phyloP scores from a whole-genome alignment of 2,113 vertebrate species.

The Pterocles orientalis region DNA sequence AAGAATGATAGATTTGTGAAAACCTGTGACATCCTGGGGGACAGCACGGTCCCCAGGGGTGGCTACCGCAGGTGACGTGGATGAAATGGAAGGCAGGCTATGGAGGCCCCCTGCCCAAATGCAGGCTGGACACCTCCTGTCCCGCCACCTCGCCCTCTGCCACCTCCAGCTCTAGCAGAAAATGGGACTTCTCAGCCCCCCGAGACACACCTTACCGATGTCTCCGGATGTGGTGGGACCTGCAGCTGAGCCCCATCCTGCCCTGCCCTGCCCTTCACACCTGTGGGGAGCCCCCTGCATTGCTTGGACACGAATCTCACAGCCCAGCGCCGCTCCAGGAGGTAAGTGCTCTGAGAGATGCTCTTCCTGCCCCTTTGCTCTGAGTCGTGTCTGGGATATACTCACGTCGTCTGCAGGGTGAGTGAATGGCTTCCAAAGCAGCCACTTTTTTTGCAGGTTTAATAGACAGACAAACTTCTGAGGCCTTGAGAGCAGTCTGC shows the following conservation, averaged over 20 bases:
- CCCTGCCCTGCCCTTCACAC: neutral
- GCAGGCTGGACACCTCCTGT: neutral
- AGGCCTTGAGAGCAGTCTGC: neutral
- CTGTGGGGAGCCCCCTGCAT: neutral
- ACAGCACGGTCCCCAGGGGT: accelerated
- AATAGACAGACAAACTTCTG: neutral
- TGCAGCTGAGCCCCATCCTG: neutral
- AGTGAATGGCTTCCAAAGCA: neutral
- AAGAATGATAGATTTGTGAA: neutral
- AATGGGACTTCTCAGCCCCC: neutral
- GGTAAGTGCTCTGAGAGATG: neutral
- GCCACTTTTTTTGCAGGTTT: neutral
- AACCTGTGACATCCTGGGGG: neutral
- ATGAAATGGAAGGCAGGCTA: neutral
- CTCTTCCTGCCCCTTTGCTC: neutral
- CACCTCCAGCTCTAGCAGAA: neutral
- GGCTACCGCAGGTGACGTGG: neutral
- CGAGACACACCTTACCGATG: neutral
- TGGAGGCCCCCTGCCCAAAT: neutral
- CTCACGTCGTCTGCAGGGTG: neutral
- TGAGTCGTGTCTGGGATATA: neutral
- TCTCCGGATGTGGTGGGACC: neutral
- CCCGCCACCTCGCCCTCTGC: neutral
- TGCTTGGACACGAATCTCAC: neutral
- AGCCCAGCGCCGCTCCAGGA: neutral